These are phyloP conservation scores for Epinotia demarniana DNA, from an alignment of 2,888 invertebrate genomes.

Conservation along the genomic window DNA sequence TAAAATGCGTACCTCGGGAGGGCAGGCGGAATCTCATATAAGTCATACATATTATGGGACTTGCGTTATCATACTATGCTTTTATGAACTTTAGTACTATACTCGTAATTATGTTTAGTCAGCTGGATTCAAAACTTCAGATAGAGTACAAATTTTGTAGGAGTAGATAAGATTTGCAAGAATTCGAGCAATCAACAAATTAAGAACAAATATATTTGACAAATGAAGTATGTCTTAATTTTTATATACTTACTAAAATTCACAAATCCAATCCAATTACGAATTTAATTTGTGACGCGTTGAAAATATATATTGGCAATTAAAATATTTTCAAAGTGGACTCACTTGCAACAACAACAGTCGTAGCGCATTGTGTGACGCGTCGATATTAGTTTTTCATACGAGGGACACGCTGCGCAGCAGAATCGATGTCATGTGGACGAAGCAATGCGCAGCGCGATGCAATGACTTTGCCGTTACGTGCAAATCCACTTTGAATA, in stretches of 20 bases:
- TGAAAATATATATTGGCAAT: too few relatives aligned
- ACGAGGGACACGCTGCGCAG: not conserved
- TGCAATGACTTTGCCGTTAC: not conserved
- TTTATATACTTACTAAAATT: not conserved
- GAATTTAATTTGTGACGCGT: too few relatives aligned
- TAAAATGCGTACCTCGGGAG: slow-evolving; percentile 23
- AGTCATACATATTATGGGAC: not conserved
- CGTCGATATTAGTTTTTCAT: not conserved
- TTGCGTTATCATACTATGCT: not conserved
- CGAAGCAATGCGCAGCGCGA: not conserved
- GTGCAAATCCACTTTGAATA: not conserved
- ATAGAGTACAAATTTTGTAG: too few relatives aligned
- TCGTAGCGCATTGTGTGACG: not conserved
- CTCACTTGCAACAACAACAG: too few relatives aligned
- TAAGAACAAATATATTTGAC: not conserved
- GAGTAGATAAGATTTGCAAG: too few relatives aligned
- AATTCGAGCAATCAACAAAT: not conserved
- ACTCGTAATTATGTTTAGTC: too few relatives aligned
- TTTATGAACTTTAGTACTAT: too few relatives aligned
- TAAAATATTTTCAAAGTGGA: too few relatives aligned
- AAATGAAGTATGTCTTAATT: not conserved
- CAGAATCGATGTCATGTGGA: too few relatives aligned
- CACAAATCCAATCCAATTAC: too few relatives aligned
- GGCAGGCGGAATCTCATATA: not conserved
- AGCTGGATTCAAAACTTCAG: too few relatives aligned